phyloP scores from a whole-genome alignment of 2,797 vertebrate genomes.

The Helarctos malayanus region DNA sequence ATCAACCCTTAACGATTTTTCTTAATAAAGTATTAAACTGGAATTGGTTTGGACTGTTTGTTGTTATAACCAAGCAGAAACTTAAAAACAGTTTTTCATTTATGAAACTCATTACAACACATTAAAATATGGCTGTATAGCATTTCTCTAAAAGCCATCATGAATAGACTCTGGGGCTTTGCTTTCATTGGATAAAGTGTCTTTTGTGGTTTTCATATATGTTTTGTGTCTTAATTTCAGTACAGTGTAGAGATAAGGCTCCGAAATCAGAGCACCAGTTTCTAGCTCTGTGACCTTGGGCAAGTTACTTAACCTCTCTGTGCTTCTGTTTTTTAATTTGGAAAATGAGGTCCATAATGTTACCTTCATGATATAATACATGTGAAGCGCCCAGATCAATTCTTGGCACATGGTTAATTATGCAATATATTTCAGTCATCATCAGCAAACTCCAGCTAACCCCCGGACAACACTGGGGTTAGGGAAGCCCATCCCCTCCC shows the following conservation, averaged over 20 bases:
- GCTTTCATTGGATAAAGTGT: background rate
- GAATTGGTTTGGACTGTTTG: slow-evolving; percentile 47
- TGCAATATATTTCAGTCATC: slow-evolving; percentile 17
- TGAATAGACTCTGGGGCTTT: slow-evolving; percentile 6
- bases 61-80: slow-evolving; percentile 68
- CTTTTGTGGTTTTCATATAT: slow-evolving; percentile 10
- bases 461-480: background rate
- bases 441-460: background rate
- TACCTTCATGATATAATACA: background rate
- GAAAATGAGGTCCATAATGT: background rate
- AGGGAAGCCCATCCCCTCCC: background rate
- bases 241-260: background rate
- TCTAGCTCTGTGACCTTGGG: slow-evolving; percentile 35
- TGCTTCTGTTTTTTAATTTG: slow-evolving; percentile 28
- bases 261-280: background rate
- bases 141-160: slow-evolving; percentile 44
- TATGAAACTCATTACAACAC: slow-evolving; percentile 50
- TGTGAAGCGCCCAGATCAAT: background rate
- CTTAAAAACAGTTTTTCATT: slow-evolving; percentile 66
- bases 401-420: background rate
- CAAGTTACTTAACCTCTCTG: background rate
- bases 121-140: slow-evolving; percentile 45
- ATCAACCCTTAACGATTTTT: slow-evolving; percentile 49
- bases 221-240: slow-evolving; percentile 5
- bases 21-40: slow-evolving; percentile 63